Conservation (phyloP, 2,797 vertebrate species). For the Gila robusta region DNA sequence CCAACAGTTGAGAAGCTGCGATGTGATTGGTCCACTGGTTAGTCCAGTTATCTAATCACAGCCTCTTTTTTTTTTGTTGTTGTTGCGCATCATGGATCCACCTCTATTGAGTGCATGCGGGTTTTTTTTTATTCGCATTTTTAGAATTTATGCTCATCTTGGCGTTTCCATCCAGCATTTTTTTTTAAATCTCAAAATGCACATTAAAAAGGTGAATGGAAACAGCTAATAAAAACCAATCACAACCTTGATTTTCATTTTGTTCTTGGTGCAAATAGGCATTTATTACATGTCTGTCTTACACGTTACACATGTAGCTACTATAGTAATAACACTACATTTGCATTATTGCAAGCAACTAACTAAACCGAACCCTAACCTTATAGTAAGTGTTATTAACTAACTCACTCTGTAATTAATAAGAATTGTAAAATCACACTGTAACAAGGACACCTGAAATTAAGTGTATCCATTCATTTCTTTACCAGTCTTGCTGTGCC, state of each 20-base stretch:
- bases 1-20: no score
- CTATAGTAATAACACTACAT: neutral
- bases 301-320: neutral
- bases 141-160: neutral
- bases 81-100: neutral
- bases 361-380: neutral
- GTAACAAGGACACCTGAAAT: neutral
- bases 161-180: neutral
- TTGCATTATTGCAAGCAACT: neutral
- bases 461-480: neutral
- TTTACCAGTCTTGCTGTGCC: neutral
- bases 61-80: no score
- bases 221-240: neutral
- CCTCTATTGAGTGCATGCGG: neutral
- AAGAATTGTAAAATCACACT: neutral
- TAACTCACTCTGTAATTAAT: neutral
- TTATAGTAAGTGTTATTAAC: neutral
- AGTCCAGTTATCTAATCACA: neutral
- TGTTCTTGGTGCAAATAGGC: neutral
- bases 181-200: neutral
- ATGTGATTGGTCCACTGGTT: neutral
- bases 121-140: neutral
- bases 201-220: neutral
- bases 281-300: no score
- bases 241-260: neutral